These are phyloP conservation scores for Clarias gariepinus DNA, from an alignment of 2,113 vertebrate species.

Conservation along the genomic window DNA sequence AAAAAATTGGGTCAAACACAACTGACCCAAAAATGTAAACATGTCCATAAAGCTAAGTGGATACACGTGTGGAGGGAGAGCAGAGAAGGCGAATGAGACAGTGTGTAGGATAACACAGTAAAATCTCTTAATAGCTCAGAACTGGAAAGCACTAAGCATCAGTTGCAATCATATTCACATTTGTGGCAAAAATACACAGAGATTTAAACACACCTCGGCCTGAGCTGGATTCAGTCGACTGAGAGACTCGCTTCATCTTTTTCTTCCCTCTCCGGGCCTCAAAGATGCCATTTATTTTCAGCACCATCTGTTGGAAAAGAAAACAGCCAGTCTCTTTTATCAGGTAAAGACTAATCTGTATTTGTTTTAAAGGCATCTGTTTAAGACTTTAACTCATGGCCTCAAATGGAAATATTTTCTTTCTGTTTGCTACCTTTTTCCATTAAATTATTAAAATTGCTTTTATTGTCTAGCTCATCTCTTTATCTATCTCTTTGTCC, in stretches of 20 bases:
- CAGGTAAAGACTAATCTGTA: conserved; percentile 9
- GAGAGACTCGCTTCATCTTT: conserved; percentile 89
- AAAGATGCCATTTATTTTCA: conserved; percentile 92
- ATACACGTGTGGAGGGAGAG: conserved; percentile 33
- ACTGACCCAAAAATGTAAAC: conserved; percentile 54
- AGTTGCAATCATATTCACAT: neutral
- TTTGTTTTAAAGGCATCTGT: conserved; percentile 11
- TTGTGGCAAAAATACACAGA: neutral
- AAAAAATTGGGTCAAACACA: conserved; percentile 47
- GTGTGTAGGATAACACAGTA: neutral
- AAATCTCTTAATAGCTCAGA: neutral
- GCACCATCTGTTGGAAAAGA: conserved; percentile 80
- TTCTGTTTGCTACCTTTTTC: conserved; percentile 10
- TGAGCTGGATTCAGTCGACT: conserved; percentile 87
- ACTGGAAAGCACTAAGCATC: neutral
- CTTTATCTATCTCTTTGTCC: too few relatives aligned
- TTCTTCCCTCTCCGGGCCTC: conserved; percentile 94
- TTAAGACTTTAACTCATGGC: conserved; percentile 27
- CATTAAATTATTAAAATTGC: neutral
- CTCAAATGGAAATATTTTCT: conserved; percentile 21
- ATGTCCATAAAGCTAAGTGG: conserved; percentile 56
- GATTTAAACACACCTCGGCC: conserved; percentile 80
- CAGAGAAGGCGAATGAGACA: neutral
- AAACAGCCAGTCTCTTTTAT: conserved; percentile 46
- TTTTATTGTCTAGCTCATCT: neutral